A percentile compares a stretch with the other conserved stretches of the same genome.
Evolutionary conservation across 2,113 vertebrate species (phyloP).

Genomic region (Chloebia gouldiae): DNA sequence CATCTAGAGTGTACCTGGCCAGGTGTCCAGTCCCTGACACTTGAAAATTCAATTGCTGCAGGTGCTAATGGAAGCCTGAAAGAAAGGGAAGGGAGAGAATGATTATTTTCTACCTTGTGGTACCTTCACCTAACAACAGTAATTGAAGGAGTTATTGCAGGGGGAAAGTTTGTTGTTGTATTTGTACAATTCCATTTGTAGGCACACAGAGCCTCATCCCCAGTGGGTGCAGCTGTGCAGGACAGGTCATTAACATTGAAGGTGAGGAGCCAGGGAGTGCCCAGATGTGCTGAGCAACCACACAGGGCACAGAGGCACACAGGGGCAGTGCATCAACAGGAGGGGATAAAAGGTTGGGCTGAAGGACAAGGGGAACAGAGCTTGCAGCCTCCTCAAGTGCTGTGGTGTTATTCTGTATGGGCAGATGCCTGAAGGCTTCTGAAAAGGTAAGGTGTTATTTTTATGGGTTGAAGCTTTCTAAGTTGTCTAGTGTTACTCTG

Average conservation of each 20-base stretch:
- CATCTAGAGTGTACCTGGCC: not conserved
- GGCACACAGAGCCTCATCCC: not conserved
- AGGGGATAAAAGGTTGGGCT: not conserved
- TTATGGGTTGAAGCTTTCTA: not conserved
- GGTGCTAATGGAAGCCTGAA: not conserved
- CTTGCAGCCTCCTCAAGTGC: not conserved
- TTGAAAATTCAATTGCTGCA: not conserved
- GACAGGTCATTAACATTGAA: not conserved
- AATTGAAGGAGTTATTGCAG: not conserved
- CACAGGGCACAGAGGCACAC: not conserved
- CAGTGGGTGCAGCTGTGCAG: not conserved
- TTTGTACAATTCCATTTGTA: not conserved
- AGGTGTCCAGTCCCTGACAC: not conserved
- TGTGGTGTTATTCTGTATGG: not conserved
- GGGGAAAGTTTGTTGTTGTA: not conserved
- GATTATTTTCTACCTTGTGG: not conserved
- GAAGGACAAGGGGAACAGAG: not conserved
- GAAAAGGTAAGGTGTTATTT: not conserved
- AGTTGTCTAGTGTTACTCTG: not conserved
- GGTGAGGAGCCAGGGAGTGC: not conserved
- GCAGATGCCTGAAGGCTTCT: not conserved
- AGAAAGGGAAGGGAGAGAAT: not conserved
- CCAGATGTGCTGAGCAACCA: not conserved
- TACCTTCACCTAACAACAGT: not conserved
- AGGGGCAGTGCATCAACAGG: not conserved